These are phyloP conservation scores for Anser brachyrhynchus DNA, from an alignment of 2,113 vertebrate genomes.

Conservation along the genomic window DNA sequence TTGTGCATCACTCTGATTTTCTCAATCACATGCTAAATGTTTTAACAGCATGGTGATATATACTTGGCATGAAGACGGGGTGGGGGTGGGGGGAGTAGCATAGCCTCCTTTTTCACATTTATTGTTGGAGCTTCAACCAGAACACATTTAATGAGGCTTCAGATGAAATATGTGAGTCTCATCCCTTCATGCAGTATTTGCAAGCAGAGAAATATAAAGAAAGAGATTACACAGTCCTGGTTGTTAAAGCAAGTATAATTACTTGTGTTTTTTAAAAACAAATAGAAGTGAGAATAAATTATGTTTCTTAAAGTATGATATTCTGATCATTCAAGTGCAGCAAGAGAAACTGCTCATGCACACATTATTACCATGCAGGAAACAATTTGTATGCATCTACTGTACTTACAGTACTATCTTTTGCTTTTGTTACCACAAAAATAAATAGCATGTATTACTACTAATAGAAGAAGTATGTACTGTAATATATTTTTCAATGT, in stretches of 20 bases:
- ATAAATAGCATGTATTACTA: not conserved
- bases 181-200: not conserved
- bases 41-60: not conserved
- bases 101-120: not conserved
- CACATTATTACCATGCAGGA: not conserved
- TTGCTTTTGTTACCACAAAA: not conserved
- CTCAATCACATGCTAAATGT: not conserved
- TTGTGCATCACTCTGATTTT: not conserved
- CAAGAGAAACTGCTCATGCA: not conserved
- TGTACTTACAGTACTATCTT: not conserved
- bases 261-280: not conserved
- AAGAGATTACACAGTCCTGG: not conserved
- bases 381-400: not conserved
- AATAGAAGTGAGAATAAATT: slow-evolving; percentile 1
- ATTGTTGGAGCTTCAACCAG: not conserved
- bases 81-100: not conserved
- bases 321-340: not conserved
- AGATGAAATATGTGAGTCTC: not conserved
- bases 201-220: not conserved
- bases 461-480: not conserved
- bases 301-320: not conserved
- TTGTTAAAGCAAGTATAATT: not conserved
- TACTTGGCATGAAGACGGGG: not conserved
- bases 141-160: not conserved
- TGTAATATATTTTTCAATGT: slow-evolving; percentile 34